Base-by-base conservation (phyloP, 92 coral and sea anemone genomes). In the Bergia puertoricense region DNA sequence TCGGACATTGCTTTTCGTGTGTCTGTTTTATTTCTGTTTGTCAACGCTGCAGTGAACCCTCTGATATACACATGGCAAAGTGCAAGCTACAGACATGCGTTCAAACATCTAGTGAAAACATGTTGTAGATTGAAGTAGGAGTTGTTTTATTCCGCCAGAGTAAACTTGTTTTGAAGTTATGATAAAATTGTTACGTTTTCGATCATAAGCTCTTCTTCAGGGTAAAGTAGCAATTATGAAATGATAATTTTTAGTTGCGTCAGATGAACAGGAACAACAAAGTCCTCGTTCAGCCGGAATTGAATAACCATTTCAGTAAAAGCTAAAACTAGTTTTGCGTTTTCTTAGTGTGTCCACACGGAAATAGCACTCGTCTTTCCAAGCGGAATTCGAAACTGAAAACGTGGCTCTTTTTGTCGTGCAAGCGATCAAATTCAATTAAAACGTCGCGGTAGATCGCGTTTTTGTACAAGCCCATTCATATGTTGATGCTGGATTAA, bases 31-130 rank as follows among this genome's bases (percentile, higher is more conserved):
- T 84, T 84, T 38, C 42, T 84, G 67, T 73, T 84, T 16, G 39
- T 84, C 7, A 84, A 84, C 43, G 87, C 87, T 1, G 79, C 87
- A 16, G 78, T 48, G 7, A 84, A 84, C 11, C 87, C 87, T 4
- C 36, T 84, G 62, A 71, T 84, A 6, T 84, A 84, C 43, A 36
- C 87, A 4, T 84, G 79, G 87, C 87, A 84, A 72, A 84, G 87
- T 46, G 46, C 77, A 2, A 84, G 79, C 79, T 84, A 84, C 65
- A 69, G 86, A 44, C 37, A 36, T 9, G 86, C 86, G 2, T 82
- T 82, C 73, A 82, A 68, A 67, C 77, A 82, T 14, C 38, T 68
- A 37, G 20, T 81, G 72, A 81, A 62, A 81, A 81, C 4, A 6
- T 59, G 67, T 51, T 79, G 83, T 37, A 79, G 45, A 18, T 22